Evolutionary conservation across 2,113 vertebrate genomes (phyloP).

Genomic region (Acanthochromis polyacanthus): DNA sequence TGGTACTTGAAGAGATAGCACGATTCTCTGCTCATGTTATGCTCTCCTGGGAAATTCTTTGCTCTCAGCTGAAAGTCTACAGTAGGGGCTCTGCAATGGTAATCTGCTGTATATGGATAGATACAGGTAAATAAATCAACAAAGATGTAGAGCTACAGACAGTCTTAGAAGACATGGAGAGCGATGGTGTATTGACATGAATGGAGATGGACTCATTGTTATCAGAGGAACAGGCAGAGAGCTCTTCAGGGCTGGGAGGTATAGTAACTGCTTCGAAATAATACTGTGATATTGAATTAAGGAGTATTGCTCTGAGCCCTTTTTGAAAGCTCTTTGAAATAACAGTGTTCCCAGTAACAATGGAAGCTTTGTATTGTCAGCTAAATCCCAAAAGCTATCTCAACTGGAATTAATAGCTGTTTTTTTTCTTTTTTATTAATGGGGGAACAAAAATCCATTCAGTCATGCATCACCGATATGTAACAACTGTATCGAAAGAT

Average conservation of each 20-base stretch:
- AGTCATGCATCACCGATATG: slow-evolving; percentile 75
- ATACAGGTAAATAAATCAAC: background rate
- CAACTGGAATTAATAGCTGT: slow-evolving; percentile 88
- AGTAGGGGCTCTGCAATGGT: background rate
- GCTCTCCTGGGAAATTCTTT: slow-evolving; percentile 12
- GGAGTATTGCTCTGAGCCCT: slow-evolving; percentile 68
- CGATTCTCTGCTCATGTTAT: background rate
- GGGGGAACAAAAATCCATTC: slow-evolving; percentile 61
- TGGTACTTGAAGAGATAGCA: background rate
- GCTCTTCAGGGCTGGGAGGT: slow-evolving; percentile 30
- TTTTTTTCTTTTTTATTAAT: slow-evolving; percentile 65
- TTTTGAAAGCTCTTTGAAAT: slow-evolving; percentile 84
- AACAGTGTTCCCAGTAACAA: slow-evolving; percentile 84
- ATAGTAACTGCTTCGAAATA: slow-evolving; percentile 58
- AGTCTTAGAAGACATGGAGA: background rate
- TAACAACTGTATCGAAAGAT: slow-evolving; percentile 72
- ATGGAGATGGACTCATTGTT: slow-evolving; percentile 52
- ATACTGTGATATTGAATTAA: slow-evolving; percentile 70
- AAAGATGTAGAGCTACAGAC: background rate
- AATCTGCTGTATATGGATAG: background rate
- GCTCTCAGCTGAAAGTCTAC: slow-evolving; percentile 16
- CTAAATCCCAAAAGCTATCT: slow-evolving; percentile 87
- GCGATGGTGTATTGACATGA: slow-evolving; percentile 36
- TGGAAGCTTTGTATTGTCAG: slow-evolving; percentile 80
- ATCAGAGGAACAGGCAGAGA: slow-evolving; percentile 42